Evolutionary conservation across 2,888 invertebrate genomes (phyloP).

Genomic region (Horisme vitalbata): DNA sequence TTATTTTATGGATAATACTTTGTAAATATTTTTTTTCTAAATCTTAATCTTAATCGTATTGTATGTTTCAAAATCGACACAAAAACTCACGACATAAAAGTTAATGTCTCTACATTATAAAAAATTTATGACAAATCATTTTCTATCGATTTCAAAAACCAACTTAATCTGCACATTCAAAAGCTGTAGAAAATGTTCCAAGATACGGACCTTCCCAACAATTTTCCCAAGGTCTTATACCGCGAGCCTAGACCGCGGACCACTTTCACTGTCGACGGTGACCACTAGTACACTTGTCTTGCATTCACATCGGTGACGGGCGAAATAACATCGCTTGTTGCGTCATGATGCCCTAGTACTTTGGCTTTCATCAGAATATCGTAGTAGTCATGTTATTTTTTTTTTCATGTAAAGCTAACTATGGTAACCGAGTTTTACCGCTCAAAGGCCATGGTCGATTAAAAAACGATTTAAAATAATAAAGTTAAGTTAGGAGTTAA

Average conservation of each 20-base stretch:
- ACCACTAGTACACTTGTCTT: slow-evolving; percentile 49
- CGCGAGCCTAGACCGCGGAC: slow-evolving; percentile 57
- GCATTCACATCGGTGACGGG: slow-evolving; percentile 38
- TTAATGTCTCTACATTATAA: no score
- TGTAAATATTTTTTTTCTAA: no score
- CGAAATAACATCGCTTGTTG: slow-evolving; percentile 20
- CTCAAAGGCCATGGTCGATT: no score
- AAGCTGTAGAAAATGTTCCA: slow-evolving; percentile 7
- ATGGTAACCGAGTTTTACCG: no score
- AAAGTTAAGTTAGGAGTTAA: no score
- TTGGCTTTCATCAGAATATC: background rate
- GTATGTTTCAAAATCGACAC: no score
- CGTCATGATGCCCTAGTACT: slow-evolving; percentile 19
- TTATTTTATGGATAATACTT: no score
- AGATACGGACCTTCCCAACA: slow-evolving; percentile 22
- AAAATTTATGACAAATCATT: background rate
- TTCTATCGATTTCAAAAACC: background rate
- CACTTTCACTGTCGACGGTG: slow-evolving; percentile 70
- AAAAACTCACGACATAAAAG: no score
- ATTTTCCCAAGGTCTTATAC: slow-evolving; percentile 24
- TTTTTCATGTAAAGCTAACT: background rate
- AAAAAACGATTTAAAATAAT: no score
- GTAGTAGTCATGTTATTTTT: background rate
- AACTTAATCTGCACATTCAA: background rate
- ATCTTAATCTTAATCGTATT: no score